Evolutionary conservation across 2,888 invertebrate genomes (phyloP).

Genomic region (Torymus auratus): DNA sequence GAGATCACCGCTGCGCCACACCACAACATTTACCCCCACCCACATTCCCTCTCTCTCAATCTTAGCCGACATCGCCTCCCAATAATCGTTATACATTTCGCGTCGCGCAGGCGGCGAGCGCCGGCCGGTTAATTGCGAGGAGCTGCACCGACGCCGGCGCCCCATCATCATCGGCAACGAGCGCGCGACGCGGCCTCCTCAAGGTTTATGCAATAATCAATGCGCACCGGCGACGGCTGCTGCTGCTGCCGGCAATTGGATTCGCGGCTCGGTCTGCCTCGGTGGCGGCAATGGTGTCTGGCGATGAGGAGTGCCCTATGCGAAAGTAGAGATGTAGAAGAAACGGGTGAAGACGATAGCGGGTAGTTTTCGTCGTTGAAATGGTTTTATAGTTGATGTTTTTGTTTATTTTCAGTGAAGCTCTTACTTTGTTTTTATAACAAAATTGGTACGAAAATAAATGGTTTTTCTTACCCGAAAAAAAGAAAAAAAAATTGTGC

Average conservation of each 20-base stretch:
- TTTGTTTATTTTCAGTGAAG: no score
- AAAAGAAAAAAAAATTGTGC: no score
- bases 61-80: neutral
- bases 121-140: slow-evolving; percentile 17
- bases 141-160: neutral
- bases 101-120: neutral
- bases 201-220: slow-evolving; percentile 38
- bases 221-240: neutral
- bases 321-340: neutral
- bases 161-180: neutral
- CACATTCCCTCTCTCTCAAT: neutral
- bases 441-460: no score
- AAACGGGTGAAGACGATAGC: no score
- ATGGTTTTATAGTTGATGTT: no score
- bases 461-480: no score
- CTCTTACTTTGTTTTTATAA: no score
- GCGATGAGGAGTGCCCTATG: neutral
- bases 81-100: slow-evolving; percentile 1
- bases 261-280: slow-evolving; percentile 16
- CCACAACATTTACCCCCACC: no score
- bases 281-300: slow-evolving; percentile 1
- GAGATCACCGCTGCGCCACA: no score
- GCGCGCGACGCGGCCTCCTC: neutral
- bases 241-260: slow-evolving; percentile 24
- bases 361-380: no score